Base-by-base conservation (phyloP, 2,888 invertebrate genomes). In the Drosophila ezoana region DNA sequence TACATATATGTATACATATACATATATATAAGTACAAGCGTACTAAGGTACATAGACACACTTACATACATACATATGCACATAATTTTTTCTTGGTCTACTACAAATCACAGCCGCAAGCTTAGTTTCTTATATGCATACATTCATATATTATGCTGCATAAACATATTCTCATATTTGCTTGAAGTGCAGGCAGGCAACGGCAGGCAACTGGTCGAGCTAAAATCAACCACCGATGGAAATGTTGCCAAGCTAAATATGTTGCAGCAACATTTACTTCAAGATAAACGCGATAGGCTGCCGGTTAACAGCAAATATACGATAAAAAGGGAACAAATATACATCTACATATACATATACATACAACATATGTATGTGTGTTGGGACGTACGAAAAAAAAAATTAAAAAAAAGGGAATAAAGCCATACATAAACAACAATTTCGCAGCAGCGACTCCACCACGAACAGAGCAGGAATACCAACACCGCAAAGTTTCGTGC, bases 401-500 rank as follows among this genome's bases (percentile, higher is more conserved):
- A n/a, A n/a, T n/a, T n/a, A n/a, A n/a, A n/a, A n/a, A 58, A 63
- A 82, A 81, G 82, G 87, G 85, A 89, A 89, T 86, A 85, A 89
- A 85, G 88, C 86, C 79, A 71, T 81, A 87, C 77, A 87, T 81
- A 75, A 89, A 79, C 79, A 84, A 75, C 47, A 72, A 68, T 48
- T 60, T 48, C 54, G 37, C 62, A 65, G 70, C 67, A 54, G 45
- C 40, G 14, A 18, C 69, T 57, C 45, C 63, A 54, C 33, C 47
- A 66, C 53, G 48, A 75, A 62, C 65, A 61, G 63, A 58, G 58
- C 64, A 67, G 66, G 63, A 74, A 73, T 58, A 71, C 63, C 71
- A 65, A 60, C 58, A 64, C 44, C 56, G 53, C 33, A 51, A 47
- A 18, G 35, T 52, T 45, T 37, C 6, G 16, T 47, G 38, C 3